Conservation (phyloP, 2,797 vertebrate species). For the Acridotheres tristis region DNA sequence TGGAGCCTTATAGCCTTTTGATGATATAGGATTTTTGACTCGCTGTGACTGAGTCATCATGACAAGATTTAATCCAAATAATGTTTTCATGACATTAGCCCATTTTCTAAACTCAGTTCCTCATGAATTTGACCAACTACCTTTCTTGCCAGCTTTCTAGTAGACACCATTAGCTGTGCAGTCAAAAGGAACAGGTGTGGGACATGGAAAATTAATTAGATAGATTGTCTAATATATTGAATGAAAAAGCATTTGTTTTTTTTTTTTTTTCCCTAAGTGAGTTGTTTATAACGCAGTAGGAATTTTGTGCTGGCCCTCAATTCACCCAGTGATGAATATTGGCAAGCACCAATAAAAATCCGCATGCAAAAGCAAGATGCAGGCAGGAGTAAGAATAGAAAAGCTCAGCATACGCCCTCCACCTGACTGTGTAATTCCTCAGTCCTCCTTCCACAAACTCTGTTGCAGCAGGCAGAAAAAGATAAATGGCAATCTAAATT, state of each 20-base stretch:
- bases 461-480: conserved; percentile 23
- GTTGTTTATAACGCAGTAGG: not conserved
- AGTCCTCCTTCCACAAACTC: not conserved
- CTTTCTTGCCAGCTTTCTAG: not conserved
- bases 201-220: not conserved
- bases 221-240: not conserved
- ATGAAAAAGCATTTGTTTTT: not conserved
- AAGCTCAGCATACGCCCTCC: not conserved
- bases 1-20: not conserved
- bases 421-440: not conserved
- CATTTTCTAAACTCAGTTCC: not conserved
- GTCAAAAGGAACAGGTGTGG: not conserved
- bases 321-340: not conserved
- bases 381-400: not conserved
- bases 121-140: not conserved
- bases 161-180: not conserved
- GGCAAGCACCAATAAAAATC: not conserved
- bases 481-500: conserved; percentile 61
- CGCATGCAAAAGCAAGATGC: not conserved
- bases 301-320: not conserved
- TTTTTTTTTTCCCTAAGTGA: not conserved
- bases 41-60: not conserved
- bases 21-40: not conserved
- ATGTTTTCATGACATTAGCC: not conserved
- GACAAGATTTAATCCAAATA: not conserved